Base-by-base conservation (phyloP, 2,797 vertebrate species). In the Gallinago solitaria region DNA sequence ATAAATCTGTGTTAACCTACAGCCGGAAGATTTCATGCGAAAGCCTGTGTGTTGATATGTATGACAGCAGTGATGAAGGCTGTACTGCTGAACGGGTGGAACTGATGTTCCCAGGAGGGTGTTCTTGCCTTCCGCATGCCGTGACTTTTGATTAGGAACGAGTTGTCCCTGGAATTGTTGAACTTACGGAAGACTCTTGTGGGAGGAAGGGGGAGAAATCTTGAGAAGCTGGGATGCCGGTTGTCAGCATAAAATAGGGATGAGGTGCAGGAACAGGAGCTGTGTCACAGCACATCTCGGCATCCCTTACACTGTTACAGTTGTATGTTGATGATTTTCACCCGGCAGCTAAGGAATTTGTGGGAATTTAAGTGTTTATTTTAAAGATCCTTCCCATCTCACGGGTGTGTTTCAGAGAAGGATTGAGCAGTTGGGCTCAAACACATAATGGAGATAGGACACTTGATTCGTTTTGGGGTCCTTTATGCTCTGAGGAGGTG, bases 371-470 rank as follows among this genome's bases (percentile, higher is more conserved):
- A 25, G 54, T 12, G 9, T n/a, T 75, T 43, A 17, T 74, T 80
- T 76, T 37, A 17, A 76, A 64, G 45, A 16, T 3, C 24, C 45
- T 79, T 61, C 35, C 50, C 0, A 1, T 32, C 43, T 45, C 10
- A 35, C 0, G 1, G 32, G 11, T n/a, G 45, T 18, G 45, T 82
- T 87, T 57, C 25, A 7, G 41, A 76, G 70, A 16, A 30, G 37
- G 35, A 16, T 6, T 25, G 64, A 85, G 73, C 41, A n/a, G 35
- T 4, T 28, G 10, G 32, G 16, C 23, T 83, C 14, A 25, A 77
- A 59, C 33, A 32, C 12, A 1, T 7, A 13, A 56, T 0, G 0
- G 12, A 39, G 7, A 2, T 0, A n/a, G 19, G 41, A 11, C 17
- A 14, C 20, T 67, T 33, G 5, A 47, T 47, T 47, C 45, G 0